phyloP scores from a whole-genome alignment of 2,113 vertebrate genomes.

The Toxostoma redivivum region DNA sequence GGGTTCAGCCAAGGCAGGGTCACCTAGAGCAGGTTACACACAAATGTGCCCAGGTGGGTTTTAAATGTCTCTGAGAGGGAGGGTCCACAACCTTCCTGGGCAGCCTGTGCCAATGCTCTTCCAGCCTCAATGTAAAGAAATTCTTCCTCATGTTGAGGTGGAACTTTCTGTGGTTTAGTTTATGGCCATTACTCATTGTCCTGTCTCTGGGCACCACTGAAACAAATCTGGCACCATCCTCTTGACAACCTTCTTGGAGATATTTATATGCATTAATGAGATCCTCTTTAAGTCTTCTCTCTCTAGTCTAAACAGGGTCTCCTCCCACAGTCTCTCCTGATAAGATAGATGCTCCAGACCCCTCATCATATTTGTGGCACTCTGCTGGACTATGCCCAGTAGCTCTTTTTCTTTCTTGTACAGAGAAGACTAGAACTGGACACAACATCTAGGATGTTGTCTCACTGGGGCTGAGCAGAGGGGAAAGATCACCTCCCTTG shows the following conservation, averaged over 20 bases:
- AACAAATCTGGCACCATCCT: neutral
- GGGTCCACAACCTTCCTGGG: no score
- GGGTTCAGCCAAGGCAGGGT: neutral
- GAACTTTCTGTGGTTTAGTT: neutral
- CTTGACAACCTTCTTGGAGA: neutral
- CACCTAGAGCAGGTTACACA: neutral
- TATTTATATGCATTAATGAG: neutral
- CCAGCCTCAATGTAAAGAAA: neutral
- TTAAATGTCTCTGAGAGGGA: neutral
- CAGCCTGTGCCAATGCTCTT: neutral
- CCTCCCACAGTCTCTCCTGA: neutral
- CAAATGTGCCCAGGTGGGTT: fast-evolving
- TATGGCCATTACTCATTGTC: neutral
- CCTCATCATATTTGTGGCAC: neutral
- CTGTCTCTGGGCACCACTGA: neutral
- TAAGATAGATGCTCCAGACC: neutral
- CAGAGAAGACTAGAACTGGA: no score
- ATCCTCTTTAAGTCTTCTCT: neutral
- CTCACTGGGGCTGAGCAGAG: neutral
- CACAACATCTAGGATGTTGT: neutral
- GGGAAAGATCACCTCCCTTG: neutral
- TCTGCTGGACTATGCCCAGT: neutral
- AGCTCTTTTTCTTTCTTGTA: neutral
- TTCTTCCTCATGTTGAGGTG: neutral
- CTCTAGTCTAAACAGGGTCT: neutral